A percentile compares a stretch with the other conserved stretches of the same genome.
These are phyloP conservation scores for rabbit (Oryctolagus cuniculus) DNA, from an alignment of 2,113 vertebrate genomes.

Conservation along the genomic window DNA sequence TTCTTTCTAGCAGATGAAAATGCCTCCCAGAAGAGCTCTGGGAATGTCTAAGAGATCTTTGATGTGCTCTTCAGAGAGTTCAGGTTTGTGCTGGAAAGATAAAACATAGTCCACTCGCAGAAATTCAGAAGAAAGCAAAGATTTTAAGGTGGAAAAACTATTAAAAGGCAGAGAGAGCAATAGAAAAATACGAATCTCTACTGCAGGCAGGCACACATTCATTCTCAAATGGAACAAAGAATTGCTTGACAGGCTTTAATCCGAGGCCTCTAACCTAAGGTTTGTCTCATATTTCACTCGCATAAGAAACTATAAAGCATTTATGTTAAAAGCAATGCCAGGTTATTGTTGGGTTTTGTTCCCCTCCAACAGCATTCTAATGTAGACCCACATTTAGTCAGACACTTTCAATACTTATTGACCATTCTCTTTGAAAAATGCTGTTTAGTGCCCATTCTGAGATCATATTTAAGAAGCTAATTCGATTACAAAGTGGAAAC, in stretches of 20 bases:
- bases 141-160: conserved; percentile 42
- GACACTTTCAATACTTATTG: conserved; percentile 15
- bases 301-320: conserved; percentile 53
- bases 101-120: conserved; percentile 19
- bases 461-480: conserved; percentile 26
- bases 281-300: conserved; percentile 55
- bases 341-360: background rate
- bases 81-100: conserved; percentile 40
- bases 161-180: conserved; percentile 3
- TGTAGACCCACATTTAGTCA: conserved; percentile 42
- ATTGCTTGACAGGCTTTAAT: background rate
- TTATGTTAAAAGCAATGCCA: conserved; percentile 31
- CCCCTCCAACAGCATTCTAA: background rate
- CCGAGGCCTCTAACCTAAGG: background rate
- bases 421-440: conserved; percentile 39
- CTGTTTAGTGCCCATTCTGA: background rate
- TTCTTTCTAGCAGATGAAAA: conserved; percentile 6
- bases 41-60: background rate
- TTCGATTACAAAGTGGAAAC: background rate
- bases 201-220: background rate
- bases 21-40: background rate
- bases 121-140: conserved; percentile 26
- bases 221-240: background rate
- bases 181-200: background rate
- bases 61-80: conserved; percentile 43